Evolutionary conservation across 2,888 invertebrate genomes (phyloP).

Genomic region (Drosophila setosimentum): DNA sequence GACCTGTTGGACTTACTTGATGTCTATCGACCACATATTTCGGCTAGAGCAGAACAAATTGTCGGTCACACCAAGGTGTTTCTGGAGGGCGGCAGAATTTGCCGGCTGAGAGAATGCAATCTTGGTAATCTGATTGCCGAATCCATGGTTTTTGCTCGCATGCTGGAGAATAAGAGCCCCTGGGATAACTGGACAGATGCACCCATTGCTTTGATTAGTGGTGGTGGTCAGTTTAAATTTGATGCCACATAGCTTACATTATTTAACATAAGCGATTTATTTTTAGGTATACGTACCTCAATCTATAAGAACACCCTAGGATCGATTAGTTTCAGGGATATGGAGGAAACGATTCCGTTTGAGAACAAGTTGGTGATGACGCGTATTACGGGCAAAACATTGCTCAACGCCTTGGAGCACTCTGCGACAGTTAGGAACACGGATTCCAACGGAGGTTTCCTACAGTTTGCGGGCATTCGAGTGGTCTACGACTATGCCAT

Average conservation of each 20-base stretch:
- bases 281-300: conserved; percentile 88
- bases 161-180: conserved; percentile 81
- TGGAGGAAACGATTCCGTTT: conserved; percentile 92
- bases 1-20: conserved; percentile 88
- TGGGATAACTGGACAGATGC: conserved; percentile 90
- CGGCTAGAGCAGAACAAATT: conserved; percentile 86
- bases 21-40: conserved; percentile 87
- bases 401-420: conserved; percentile 89
- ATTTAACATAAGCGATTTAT: no score
- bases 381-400: conserved; percentile 88
- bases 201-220: conserved; percentile 90
- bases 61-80: conserved; percentile 90
- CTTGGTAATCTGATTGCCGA: conserved; percentile 93
- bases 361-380: conserved; percentile 89
- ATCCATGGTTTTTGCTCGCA: conserved; percentile 88
- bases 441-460: conserved; percentile 89
- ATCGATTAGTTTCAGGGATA: conserved; percentile 89
- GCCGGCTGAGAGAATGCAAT: conserved; percentile 92
- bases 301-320: conserved; percentile 86
- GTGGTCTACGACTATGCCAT: conserved; percentile 89
- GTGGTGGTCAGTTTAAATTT: conserved; percentile 87
- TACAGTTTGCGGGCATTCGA: conserved; percentile 92
- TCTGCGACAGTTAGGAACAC: conserved; percentile 86
- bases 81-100: conserved; percentile 88
- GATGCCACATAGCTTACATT: neutral